Conservation (phyloP, 2,888 invertebrate species). For the Diogma glabrata region DNA sequence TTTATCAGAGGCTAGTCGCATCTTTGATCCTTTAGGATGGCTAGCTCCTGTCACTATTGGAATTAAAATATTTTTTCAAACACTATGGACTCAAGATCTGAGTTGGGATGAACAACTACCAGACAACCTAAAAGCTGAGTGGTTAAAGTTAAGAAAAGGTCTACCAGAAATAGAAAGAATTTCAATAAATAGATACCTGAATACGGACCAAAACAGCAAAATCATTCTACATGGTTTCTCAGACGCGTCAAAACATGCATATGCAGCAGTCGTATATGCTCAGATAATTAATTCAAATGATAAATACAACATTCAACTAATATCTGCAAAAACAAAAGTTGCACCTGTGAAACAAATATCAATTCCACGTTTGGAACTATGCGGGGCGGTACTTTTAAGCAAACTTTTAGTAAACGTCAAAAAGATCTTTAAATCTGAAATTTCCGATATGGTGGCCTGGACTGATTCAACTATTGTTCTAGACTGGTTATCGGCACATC, state of each 20-base stretch:
- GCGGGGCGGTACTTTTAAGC: no score
- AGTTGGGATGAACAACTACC: not conserved
- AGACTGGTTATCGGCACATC: no score
- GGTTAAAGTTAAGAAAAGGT: not conserved
- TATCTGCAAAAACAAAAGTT: not conserved
- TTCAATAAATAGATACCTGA: no score
- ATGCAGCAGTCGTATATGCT: not conserved
- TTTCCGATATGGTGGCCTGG: no score
- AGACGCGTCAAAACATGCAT: not conserved
- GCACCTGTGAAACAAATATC: not conserved
- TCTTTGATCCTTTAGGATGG: not conserved
- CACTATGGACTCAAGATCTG: not conserved
- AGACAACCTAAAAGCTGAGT: not conserved
- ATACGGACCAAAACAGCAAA: no score
- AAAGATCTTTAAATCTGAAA: no score
- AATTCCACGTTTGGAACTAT: no score
- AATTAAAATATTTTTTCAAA: not conserved
- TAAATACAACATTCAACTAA: not conserved
- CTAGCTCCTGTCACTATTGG: not conserved
- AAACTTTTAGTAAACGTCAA: no score
- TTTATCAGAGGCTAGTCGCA: not conserved
- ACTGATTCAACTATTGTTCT: no score
- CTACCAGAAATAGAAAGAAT: not conserved
- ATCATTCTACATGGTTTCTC: not conserved
- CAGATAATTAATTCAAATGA: not conserved